A percentile compares a stretch with the other conserved stretches of the same genome.
phyloP scores from a whole-genome alignment of 2,797 vertebrate genomes.

The Perodicticus potto region DNA sequence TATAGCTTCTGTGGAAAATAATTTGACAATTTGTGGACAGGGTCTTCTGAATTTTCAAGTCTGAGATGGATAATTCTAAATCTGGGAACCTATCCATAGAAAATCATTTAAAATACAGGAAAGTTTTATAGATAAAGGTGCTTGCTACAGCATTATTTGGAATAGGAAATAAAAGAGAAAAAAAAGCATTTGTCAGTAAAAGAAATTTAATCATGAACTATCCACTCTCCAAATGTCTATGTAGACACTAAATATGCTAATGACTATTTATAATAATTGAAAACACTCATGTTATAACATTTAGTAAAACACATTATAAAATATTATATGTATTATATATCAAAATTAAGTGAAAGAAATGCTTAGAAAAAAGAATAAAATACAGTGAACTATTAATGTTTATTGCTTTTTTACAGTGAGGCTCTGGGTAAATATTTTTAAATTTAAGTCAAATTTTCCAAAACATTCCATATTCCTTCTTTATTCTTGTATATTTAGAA shows the following conservation, averaged over 20 bases:
- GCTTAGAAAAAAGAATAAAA: constrained; percentile 37
- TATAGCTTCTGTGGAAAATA: constrained; percentile 27
- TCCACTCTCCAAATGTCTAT: neutral
- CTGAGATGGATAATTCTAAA: constrained; percentile 49
- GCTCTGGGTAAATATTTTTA: neutral
- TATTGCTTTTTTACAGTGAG: neutral
- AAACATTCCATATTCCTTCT: neutral
- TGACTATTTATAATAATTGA: neutral
- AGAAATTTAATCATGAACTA: neutral
- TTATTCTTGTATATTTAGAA: constrained; percentile 34
- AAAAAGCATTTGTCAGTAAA: constrained; percentile 9
- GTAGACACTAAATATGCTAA: neutral
- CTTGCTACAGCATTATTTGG: constrained; percentile 36
- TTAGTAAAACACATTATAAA: neutral
- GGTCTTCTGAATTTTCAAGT: constrained; percentile 30
- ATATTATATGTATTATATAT: neutral
- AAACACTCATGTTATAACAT: neutral
- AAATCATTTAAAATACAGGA: constrained; percentile 30
- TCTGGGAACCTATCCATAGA: constrained; percentile 47
- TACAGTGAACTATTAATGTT: neutral
- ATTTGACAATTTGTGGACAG: constrained; percentile 40
- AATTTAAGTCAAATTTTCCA: constrained; percentile 25
- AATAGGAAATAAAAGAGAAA: neutral
- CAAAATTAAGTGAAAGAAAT: neutral
- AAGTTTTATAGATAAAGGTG: constrained; percentile 16